Percentiles rank a stretch among this genome's conserved stretches.
These are phyloP conservation scores for Carcinoscorpius rotundicauda DNA, from an alignment of 1,140 invertebrate genomes.

Conservation along the genomic window DNA sequence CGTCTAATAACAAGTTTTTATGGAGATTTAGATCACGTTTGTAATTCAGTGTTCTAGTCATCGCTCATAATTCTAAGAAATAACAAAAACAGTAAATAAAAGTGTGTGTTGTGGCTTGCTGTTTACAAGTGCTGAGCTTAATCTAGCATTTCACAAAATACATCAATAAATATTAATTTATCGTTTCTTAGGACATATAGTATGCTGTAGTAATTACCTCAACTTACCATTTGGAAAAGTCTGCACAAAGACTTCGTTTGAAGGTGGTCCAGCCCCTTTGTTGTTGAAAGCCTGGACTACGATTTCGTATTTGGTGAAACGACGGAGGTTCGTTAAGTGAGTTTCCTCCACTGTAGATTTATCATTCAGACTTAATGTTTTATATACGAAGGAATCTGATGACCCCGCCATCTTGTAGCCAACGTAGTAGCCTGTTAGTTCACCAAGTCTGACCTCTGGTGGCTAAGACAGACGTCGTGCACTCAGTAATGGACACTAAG, in stretches of 20 bases:
- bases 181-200: too few species aligned
- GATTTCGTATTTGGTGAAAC: constrained; percentile 21
- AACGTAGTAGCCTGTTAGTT: constrained; percentile 36
- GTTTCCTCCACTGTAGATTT: constrained; percentile 20
- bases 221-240: constrained; percentile 19
- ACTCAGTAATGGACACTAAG: too few species aligned
- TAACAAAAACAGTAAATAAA: too few species aligned
- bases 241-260: constrained; percentile 16
- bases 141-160: too few species aligned
- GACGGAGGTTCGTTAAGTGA: constrained; percentile 15
- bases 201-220: too few species aligned
- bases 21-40: too few species aligned
- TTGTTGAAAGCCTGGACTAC: constrained; percentile 82
- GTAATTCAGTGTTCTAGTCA: too few species aligned
- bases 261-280: constrained; percentile 42
- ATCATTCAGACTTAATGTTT: constrained; percentile 26
- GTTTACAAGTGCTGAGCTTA: too few species aligned
- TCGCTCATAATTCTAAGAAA: too few species aligned
- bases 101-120: too few species aligned
- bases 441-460: constrained; percentile 30
- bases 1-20: too few species aligned
- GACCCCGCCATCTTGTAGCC: constrained; percentile 23
- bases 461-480: constrained; percentile 24
- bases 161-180: too few species aligned
- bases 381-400: constrained; percentile 22